Evolutionary conservation across 2,113 vertebrate genomes (phyloP).

Genomic region (Talpa occidentalis): DNA sequence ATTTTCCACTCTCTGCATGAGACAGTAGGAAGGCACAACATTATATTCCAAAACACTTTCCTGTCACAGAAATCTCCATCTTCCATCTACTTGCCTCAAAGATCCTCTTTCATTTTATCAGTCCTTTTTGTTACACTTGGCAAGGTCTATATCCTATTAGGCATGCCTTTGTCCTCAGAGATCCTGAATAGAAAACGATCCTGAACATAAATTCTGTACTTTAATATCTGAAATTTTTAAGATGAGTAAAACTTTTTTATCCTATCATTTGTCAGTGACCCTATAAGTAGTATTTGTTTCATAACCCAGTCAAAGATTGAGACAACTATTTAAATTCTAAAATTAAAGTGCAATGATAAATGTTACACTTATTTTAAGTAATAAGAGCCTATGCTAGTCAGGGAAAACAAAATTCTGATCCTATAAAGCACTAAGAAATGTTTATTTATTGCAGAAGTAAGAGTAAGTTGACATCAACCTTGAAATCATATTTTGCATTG

Average conservation of each 20-base stretch:
- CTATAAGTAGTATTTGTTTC: neutral
- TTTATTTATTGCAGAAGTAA: slow-evolving; percentile 42
- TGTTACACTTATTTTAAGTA: neutral
- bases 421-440: slow-evolving; percentile 2
- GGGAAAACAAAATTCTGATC: neutral
- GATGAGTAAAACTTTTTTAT: neutral
- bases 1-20: neutral
- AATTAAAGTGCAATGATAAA: slow-evolving; percentile 33
- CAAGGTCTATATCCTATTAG: neutral
- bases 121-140: neutral
- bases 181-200: slow-evolving; percentile 9
- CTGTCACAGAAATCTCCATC: neutral
- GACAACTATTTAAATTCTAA: slow-evolving; percentile 18
- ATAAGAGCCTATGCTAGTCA: neutral
- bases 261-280: neutral
- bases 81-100: neutral
- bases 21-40: neutral
- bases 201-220: neutral
- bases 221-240: slow-evolving; percentile 20
- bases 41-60: neutral
- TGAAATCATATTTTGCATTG: slow-evolving; percentile 25
- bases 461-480: neutral
- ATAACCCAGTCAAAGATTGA: neutral
- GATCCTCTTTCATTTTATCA: neutral
- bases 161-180: neutral